These are phyloP conservation scores for Bicyclus anynana DNA, from an alignment of 1,140 invertebrate genomes.

Conservation along the genomic window DNA sequence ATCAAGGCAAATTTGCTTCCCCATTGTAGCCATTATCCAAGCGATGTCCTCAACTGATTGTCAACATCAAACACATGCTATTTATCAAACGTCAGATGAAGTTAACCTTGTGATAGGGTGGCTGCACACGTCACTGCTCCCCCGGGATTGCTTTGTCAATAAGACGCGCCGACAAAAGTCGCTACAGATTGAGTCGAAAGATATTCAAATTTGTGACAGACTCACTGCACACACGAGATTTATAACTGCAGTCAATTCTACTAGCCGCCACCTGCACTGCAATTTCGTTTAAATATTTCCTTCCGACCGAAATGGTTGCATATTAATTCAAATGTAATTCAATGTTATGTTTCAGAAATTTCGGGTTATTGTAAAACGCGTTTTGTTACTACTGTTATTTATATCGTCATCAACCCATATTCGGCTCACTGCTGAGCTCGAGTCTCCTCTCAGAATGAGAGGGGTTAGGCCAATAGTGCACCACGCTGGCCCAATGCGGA, in stretches of 20 bases:
- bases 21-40: slow-evolving; percentile 35
- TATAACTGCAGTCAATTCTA: background rate
- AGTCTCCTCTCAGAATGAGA: too few species aligned
- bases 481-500: too few species aligned
- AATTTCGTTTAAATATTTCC: background rate
- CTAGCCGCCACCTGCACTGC: background rate
- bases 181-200: background rate
- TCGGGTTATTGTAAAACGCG: too few species aligned
- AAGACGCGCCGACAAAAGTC: background rate
- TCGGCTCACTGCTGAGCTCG: too few species aligned
- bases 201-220: slow-evolving; percentile 1
- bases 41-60: slow-evolving; percentile 40
- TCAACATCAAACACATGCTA: slow-evolving; percentile 35
- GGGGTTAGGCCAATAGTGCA: too few species aligned
- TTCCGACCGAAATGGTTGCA: too few species aligned
- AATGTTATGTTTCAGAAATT: too few species aligned
- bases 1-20: slow-evolving; percentile 34
- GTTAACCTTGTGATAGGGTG: background rate
- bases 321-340: too few species aligned
- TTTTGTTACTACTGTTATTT: too few species aligned
- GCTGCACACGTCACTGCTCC: slow-evolving; percentile 1
- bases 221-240: background rate
- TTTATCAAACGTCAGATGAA: slow-evolving; percentile 45
- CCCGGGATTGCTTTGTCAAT: slow-evolving; percentile 4
- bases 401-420: too few species aligned